phyloP scores from a whole-genome alignment of 1,140 invertebrate species.

The Aradophagus sp. region DNA sequence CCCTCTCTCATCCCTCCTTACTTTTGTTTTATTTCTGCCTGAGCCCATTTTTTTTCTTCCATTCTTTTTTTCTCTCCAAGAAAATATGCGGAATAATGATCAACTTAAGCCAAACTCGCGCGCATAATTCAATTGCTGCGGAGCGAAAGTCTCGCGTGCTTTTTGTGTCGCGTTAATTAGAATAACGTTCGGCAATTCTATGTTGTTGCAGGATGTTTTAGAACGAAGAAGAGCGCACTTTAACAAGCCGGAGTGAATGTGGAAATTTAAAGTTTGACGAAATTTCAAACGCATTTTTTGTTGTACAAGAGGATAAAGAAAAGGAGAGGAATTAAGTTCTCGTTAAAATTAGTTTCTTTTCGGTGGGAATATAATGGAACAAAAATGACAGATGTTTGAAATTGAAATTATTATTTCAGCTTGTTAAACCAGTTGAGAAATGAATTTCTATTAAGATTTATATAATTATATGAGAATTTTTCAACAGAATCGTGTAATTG shows the following conservation, averaged over 20 bases:
- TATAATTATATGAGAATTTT: too few species aligned
- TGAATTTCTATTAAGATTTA: too few species aligned
- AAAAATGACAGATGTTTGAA: too few species aligned
- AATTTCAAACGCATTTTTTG: too few species aligned
- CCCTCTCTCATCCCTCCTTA: not conserved
- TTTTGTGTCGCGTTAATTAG: constrained; percentile 28
- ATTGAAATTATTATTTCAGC: too few species aligned
- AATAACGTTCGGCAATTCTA: constrained; percentile 23
- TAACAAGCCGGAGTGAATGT: not conserved
- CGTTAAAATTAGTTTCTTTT: too few species aligned
- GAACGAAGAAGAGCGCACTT: constrained; percentile 5
- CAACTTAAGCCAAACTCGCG: constrained; percentile 14
- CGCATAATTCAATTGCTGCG: constrained; percentile 28
- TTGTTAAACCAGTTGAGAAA: too few species aligned
- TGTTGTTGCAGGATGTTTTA: constrained; percentile 6
- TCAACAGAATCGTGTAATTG: too few species aligned
- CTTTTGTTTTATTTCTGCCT: not conserved
- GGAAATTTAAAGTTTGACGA: constrained; percentile 1
- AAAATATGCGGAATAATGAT: constrained; percentile 18
- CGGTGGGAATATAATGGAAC: too few species aligned
- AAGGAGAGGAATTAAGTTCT: too few species aligned
- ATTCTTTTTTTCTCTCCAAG: not conserved
- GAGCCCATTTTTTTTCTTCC: constrained; percentile 2
- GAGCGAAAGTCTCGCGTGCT: constrained; percentile 4
- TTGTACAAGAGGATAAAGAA: too few species aligned